Base-by-base conservation (phyloP, 2,797 vertebrate species). In the Sebastes vulpes region DNA sequence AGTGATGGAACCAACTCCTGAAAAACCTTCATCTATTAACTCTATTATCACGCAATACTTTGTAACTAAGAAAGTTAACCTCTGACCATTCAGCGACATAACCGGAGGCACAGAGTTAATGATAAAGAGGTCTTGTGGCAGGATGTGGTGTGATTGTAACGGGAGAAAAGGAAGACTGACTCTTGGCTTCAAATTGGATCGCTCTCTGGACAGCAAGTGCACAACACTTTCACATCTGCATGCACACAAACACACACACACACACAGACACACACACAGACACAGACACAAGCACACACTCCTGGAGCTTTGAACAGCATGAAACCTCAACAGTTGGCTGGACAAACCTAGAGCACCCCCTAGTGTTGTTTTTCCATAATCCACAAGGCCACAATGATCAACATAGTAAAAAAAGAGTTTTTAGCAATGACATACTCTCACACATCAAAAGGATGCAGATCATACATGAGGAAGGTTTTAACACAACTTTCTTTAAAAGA, bases 311-410 rank as follows among this genome's bases (percentile, higher is more conserved):
- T 1, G 9, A 75, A 52, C 31, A 26, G 68, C 7, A 7, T 18
- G 28, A 58, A 52, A 59, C 71, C 65, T 88, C 90, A 85, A 84
- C 68, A 87, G 83, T 82, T 89, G 83, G 72, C 85, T 92, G 61
- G 66, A 91, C 70, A 93, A 94, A 93, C 92, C 93, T 91, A 81
- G 79, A 94, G 93, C 95, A 89, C 95, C 94, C 93, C 91, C 94
- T 95, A 89, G 93, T 95, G 95, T 81, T 61, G 74, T 2, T 65
- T 86, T 65, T 28, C n/a, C 12, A 77, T 83, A 84, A 84, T 82
- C 76, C 75, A 85, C 74, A 52, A 4, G 26, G 6, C n/a, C 48
- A 28, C 6, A 74, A 35, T 52, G n/a, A 58, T 53, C 9, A 25
- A 42, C 50, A 46, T 3, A 28, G 11, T 21, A 60, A 82, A 80